These are phyloP conservation scores for Marasmarcha lunaedactyla DNA, from an alignment of 2,888 invertebrate species.

Conservation along the genomic window DNA sequence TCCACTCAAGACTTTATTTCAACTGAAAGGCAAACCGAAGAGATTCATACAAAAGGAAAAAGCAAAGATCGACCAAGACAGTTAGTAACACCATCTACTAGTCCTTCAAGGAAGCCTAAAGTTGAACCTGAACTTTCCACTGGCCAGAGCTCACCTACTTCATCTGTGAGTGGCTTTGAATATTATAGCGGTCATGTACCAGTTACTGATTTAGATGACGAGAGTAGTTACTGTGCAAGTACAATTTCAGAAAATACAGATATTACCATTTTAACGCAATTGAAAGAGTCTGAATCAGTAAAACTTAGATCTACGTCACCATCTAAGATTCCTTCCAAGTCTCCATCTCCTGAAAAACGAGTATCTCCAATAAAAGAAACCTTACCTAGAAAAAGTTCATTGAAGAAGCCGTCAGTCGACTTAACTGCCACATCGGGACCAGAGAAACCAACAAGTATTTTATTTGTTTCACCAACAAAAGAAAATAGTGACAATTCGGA, in stretches of 20 bases:
- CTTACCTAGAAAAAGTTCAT: slow-evolving; percentile 54
- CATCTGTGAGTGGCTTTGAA: slow-evolving; percentile 66
- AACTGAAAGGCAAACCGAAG: slow-evolving; percentile 36
- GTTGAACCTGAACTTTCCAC: slow-evolving; percentile 38
- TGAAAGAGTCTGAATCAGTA: slow-evolving; percentile 26
- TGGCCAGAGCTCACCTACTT: slow-evolving; percentile 65
- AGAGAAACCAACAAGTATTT: slow-evolving; percentile 54
- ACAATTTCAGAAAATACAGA: slow-evolving; percentile 21
- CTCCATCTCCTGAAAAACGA: slow-evolving; percentile 47
- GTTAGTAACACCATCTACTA: slow-evolving; percentile 58
- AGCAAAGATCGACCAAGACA: slow-evolving; percentile 41
- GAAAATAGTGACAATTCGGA: slow-evolving; percentile 28
- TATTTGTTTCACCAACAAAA: slow-evolving; percentile 41
- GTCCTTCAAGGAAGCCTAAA: slow-evolving; percentile 56
- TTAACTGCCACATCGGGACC: slow-evolving; percentile 29
- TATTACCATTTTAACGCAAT: slow-evolving; percentile 9
- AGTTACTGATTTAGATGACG: slow-evolving; percentile 47
- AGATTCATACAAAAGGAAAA: slow-evolving; percentile 27
- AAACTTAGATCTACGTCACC: slow-evolving; percentile 35
- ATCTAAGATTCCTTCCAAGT: slow-evolving; percentile 50
- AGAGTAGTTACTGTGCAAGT: slow-evolving; percentile 18
- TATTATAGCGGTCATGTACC: slow-evolving; percentile 43
- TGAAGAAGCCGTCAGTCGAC: slow-evolving; percentile 47
- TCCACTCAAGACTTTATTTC: slow-evolving; percentile 39
- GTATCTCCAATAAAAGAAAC: slow-evolving; percentile 32